phyloP scores from a whole-genome alignment of 2,888 invertebrate genomes.

The Vandiemenella viatica region DNA sequence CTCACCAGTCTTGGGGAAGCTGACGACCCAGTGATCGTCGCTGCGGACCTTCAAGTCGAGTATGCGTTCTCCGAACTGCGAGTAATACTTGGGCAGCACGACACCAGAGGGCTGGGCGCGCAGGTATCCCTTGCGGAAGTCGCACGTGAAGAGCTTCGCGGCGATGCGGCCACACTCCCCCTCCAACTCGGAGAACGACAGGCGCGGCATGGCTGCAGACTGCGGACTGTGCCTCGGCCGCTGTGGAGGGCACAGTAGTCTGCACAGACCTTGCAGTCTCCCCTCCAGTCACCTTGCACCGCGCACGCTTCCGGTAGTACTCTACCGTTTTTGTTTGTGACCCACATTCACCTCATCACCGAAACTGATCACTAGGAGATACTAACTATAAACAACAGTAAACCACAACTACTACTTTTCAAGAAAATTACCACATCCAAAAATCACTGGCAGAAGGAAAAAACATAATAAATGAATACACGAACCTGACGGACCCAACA shows the following conservation, averaged over 20 bases:
- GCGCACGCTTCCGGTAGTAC: no score
- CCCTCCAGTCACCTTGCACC: neutral
- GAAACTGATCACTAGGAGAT: no score
- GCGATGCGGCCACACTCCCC: slow-evolving; percentile 20
- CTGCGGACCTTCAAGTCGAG: slow-evolving; percentile 52
- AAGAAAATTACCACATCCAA: no score
- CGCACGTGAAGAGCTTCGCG: slow-evolving; percentile 22
- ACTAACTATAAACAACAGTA: no score
- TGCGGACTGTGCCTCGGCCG: neutral
- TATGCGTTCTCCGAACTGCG: slow-evolving; percentile 51
- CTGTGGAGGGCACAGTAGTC: neutral
- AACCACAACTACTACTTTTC: no score
- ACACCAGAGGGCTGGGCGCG: slow-evolving; percentile 32
- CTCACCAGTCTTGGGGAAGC: slow-evolving; percentile 77
- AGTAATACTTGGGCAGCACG: slow-evolving; percentile 52
- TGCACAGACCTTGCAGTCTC: neutral
- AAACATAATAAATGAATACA: no score
- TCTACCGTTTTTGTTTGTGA: no score
- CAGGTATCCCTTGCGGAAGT: slow-evolving; percentile 25
- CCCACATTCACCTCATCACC: no score
- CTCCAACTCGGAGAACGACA: neutral
- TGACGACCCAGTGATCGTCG: slow-evolving; percentile 73
- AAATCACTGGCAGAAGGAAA: no score
- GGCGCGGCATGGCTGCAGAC: neutral
- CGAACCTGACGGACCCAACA: no score